These are phyloP conservation scores for Cinclus mexicanus DNA, from an alignment of 2,113 vertebrate species.

Conservation along the genomic window DNA sequence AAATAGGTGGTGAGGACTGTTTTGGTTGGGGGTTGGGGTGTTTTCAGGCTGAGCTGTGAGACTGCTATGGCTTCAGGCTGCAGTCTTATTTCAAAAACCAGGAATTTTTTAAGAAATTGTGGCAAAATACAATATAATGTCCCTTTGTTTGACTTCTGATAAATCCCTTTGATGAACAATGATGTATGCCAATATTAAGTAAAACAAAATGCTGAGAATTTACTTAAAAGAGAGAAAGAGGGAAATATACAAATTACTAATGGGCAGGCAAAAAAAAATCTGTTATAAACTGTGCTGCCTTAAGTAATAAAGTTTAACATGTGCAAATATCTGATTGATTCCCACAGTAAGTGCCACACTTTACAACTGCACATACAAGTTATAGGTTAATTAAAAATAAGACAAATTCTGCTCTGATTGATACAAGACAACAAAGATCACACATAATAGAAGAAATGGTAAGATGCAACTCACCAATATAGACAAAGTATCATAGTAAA, in stretches of 20 bases:
- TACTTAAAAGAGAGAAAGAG: background rate
- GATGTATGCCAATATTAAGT: background rate
- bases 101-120: background rate
- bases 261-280: background rate
- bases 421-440: background rate
- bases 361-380: background rate
- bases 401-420: background rate
- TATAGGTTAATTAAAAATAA: background rate
- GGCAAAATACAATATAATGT: background rate
- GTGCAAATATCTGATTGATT: background rate
- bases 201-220: background rate
- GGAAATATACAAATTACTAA: background rate
- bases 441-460: background rate
- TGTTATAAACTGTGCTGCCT: background rate
- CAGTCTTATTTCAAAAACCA: background rate
- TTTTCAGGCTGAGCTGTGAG: background rate
- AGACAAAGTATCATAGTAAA: background rate
- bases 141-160: background rate
- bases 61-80: background rate
- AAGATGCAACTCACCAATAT: background rate
- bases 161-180: background rate
- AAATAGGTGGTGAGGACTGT: background rate
- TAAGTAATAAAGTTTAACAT: background rate
- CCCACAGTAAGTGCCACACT: background rate
- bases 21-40: background rate